These are phyloP conservation scores for Archivesica marissinica DNA, from an alignment of 1,140 invertebrate species.

Conservation along the genomic window DNA sequence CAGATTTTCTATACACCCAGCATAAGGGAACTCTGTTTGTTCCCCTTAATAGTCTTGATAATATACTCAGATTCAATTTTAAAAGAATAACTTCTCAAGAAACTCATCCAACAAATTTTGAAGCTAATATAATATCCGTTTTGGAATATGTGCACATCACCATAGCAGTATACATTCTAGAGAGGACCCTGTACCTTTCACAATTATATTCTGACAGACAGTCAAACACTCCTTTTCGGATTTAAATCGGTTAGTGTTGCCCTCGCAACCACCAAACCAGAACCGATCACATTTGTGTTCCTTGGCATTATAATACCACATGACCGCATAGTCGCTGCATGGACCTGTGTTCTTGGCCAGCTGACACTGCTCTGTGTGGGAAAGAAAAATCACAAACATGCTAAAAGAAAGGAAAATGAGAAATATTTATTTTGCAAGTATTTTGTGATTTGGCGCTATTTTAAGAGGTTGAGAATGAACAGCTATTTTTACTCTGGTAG, in stretches of 20 bases:
- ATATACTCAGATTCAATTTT: no score
- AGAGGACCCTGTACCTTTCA: constrained; percentile 39
- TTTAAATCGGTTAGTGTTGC: constrained; percentile 72
- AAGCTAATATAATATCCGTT: no score
- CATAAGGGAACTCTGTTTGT: no score
- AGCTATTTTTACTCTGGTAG: no score
- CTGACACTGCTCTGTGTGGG: constrained; percentile 41
- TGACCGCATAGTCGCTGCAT: constrained; percentile 71
- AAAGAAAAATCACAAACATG: constrained; percentile 32
- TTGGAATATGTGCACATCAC: no score
- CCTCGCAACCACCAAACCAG: constrained; percentile 72
- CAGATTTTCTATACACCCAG: no score
- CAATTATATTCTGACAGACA: constrained; percentile 50
- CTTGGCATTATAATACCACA: constrained; percentile 67
- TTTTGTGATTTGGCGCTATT: no score
- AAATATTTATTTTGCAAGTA: neutral
- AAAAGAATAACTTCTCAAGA: no score
- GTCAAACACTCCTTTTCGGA: constrained; percentile 82
- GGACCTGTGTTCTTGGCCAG: constrained; percentile 59
- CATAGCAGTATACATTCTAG: neutral
- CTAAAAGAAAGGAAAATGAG: neutral
- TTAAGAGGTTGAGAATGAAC: no score
- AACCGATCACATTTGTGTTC: constrained; percentile 64
- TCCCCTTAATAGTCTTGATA: no score
- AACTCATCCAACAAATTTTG: no score